Evolutionary conservation across 2,113 vertebrate genomes (phyloP).

Genomic region (Psilopogon haemacephalus): DNA sequence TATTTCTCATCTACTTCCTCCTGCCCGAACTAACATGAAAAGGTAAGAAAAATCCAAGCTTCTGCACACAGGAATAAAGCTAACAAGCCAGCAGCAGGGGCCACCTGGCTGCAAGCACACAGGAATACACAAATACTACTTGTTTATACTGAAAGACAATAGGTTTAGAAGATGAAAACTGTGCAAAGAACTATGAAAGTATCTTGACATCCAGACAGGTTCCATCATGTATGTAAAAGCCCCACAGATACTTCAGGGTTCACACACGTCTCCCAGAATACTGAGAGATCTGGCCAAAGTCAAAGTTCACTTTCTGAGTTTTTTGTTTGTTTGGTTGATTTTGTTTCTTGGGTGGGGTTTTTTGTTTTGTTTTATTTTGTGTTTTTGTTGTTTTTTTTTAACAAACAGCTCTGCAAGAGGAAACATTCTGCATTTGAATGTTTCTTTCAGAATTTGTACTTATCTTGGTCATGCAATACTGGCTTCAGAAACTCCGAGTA

Average conservation of each 20-base stretch:
- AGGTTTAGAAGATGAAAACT: background rate
- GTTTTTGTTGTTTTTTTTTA: too few relatives aligned
- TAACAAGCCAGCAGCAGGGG: background rate
- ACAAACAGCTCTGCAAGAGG: background rate
- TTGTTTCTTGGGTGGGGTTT: too few relatives aligned
- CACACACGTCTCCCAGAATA: background rate
- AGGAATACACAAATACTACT: background rate
- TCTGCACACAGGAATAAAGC: background rate
- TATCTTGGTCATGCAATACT: background rate
- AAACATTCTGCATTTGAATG: background rate
- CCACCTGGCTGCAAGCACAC: background rate
- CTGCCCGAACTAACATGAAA: background rate
- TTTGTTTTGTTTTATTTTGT: too few relatives aligned
- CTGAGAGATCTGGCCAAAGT: background rate
- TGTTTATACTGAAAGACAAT: background rate
- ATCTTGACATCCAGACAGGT: background rate
- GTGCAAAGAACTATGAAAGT: background rate
- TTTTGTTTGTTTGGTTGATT: too few relatives aligned
- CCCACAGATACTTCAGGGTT: background rate
- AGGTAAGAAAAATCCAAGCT: rapidly evolving
- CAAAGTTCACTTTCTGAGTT: background rate
- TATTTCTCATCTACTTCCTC: background rate
- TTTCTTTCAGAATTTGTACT: background rate
- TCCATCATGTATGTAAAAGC: background rate
- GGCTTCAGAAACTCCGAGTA: background rate